Conservation (phyloP, 2,797 vertebrate genomes). For the Helarctos malayanus region DNA sequence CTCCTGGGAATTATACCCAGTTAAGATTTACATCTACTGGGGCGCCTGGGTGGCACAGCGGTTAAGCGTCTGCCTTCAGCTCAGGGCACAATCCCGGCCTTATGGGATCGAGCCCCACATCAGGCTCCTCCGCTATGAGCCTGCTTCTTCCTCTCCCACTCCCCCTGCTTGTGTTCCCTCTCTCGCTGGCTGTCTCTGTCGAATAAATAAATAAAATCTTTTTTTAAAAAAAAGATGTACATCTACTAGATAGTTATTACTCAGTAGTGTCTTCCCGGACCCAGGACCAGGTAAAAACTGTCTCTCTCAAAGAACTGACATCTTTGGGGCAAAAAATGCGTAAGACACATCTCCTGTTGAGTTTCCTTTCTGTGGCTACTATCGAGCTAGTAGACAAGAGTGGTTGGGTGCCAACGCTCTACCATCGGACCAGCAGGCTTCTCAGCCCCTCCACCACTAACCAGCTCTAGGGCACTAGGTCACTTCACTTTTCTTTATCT, state of each 20-base stretch:
- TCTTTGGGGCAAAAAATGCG: background rate
- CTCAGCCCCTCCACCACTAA: too few species aligned
- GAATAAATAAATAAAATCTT: too few species aligned
- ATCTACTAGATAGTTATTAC: background rate
- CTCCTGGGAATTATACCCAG: background rate
- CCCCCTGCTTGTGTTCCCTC: too few species aligned
- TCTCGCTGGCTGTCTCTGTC: too few species aligned
- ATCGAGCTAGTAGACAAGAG: accelerated
- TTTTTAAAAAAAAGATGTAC: too few species aligned
- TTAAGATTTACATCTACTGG: background rate
- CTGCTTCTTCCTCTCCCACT: too few species aligned
- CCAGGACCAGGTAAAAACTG: background rate
- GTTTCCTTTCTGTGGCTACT: background rate
- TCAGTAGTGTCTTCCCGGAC: background rate
- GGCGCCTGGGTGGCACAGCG: too few species aligned
- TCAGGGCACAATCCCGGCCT: too few species aligned
- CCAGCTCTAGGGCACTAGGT: too few species aligned
- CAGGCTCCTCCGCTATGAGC: too few species aligned
- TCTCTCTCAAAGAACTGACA: background rate
- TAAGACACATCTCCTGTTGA: accelerated
- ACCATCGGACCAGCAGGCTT: background rate
- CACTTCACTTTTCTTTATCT: background rate
- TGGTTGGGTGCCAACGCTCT: accelerated
- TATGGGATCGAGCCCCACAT: too few species aligned
- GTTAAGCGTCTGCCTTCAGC: too few species aligned